These are phyloP conservation scores for Bufo gargarizans DNA, from an alignment of 2,113 vertebrate species.

Conservation along the genomic window DNA sequence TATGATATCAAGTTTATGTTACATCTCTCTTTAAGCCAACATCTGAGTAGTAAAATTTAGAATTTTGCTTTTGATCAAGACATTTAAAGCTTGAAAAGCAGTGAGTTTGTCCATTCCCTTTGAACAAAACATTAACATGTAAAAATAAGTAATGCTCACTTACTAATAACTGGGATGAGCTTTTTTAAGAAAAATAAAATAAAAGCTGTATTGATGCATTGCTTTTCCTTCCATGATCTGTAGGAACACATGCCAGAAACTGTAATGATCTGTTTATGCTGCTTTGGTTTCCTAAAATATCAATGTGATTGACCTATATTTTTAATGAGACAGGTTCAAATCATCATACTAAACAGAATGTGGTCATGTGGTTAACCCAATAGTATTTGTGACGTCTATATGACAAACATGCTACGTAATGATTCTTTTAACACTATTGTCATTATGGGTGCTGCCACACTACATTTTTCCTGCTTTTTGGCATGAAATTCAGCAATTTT, in stretches of 20 bases:
- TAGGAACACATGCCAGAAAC: background rate
- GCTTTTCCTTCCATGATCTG: background rate
- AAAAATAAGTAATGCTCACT: background rate
- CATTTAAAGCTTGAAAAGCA: slow-evolving; percentile 2
- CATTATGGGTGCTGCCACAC: background rate
- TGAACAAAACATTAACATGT: background rate
- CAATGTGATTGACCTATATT: background rate
- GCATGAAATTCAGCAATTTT: no score
- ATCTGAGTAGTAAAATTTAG: slow-evolving; percentile 25
- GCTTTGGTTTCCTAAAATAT: background rate
- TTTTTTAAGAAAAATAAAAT: background rate
- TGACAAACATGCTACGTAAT: background rate
- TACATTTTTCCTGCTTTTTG: no score
- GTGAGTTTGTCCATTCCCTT: slow-evolving; percentile 23
- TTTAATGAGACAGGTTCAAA: background rate
- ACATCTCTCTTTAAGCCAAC: slow-evolving; percentile 27
- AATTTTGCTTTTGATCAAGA: slow-evolving; percentile 39
- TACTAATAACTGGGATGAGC: background rate
- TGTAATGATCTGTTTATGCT: background rate
- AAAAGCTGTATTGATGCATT: background rate
- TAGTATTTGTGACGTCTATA: background rate
- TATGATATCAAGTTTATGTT: slow-evolving; percentile 45
- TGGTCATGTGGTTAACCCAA: background rate
- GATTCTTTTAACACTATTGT: background rate
- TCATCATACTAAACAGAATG: background rate